phyloP scores from a whole-genome alignment of 1,140 invertebrate species.

The Drosophila insularis region DNA sequence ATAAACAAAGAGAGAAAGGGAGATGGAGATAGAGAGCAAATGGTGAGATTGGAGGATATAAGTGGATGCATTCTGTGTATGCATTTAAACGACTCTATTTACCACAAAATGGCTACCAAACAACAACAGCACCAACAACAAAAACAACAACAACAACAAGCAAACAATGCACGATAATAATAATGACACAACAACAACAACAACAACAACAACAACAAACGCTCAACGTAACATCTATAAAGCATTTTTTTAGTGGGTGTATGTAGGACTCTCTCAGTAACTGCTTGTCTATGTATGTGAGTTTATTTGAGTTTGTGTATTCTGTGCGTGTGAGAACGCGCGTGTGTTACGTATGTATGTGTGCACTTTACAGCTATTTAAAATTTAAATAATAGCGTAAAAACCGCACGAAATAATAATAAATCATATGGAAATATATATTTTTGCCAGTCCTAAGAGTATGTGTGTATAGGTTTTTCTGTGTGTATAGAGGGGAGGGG shows the following conservation, averaged over 20 bases:
- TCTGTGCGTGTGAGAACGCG: constrained; percentile 18
- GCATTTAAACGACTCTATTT: constrained; percentile 81
- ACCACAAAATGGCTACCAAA: constrained; percentile 75
- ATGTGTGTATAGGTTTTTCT: constrained; percentile 14
- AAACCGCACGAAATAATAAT: constrained; percentile 79
- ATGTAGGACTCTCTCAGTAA: constrained; percentile 12
- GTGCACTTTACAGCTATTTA: constrained; percentile 76
- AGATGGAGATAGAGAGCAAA: not conserved
- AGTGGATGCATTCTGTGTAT: constrained; percentile 59
- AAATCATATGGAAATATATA: constrained; percentile 76
- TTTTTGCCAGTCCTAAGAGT: constrained; percentile 27
- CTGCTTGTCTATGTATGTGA: not conserved
- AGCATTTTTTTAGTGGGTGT: constrained; percentile 67
- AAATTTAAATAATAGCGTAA: constrained; percentile 79
- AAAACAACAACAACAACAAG: constrained; percentile 69
- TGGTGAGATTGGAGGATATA: not conserved
- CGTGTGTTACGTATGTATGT: constrained; percentile 28
- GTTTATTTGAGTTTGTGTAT: constrained; percentile 25
- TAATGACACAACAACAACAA: constrained; percentile 55
- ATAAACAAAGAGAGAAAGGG: too few relatives aligned
- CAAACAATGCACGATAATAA: constrained; percentile 66
- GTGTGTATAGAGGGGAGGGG: not conserved
- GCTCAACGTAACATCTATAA: constrained; percentile 32
- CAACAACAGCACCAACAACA: constrained; percentile 46
- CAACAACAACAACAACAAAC: constrained; percentile 41